These are phyloP conservation scores for Selenia dentaria DNA, from an alignment of 2,888 invertebrate species.

Conservation along the genomic window DNA sequence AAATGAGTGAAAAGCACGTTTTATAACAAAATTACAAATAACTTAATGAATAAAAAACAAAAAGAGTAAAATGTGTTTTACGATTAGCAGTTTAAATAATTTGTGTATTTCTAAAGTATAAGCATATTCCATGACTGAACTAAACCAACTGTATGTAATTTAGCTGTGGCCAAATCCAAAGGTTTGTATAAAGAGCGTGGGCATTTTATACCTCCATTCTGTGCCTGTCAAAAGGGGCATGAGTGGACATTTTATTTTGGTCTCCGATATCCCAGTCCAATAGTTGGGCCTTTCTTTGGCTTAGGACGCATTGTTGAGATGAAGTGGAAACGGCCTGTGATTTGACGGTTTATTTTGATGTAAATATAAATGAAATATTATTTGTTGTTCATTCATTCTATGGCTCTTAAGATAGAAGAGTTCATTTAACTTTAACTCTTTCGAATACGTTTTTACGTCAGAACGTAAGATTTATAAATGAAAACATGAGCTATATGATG, in stretches of 20 bases:
- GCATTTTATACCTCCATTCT: slow-evolving; percentile 20
- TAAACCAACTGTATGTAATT: not conserved
- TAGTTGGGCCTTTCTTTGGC: slow-evolving; percentile 19
- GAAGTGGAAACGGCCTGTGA: slow-evolving; percentile 14
- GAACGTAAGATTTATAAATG: too few relatives aligned
- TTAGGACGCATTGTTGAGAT: slow-evolving; percentile 12
- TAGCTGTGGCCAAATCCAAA: slow-evolving; percentile 8
- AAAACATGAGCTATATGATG: too few relatives aligned
- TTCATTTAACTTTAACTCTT: too few relatives aligned
- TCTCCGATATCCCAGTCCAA: slow-evolving; percentile 18
- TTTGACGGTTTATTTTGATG: slow-evolving; percentile 12
- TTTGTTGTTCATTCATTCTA: not conserved
- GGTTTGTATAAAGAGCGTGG: slow-evolving; percentile 12
- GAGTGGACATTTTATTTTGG: slow-evolving; percentile 30
- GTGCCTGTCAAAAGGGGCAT: slow-evolving; percentile 28
- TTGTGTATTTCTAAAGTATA: too few relatives aligned
- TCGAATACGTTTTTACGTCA: too few relatives aligned
- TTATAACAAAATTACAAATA: too few relatives aligned
- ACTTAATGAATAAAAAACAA: too few relatives aligned
- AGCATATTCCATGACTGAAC: too few relatives aligned
- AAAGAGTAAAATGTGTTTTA: too few relatives aligned
- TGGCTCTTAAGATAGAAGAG: too few relatives aligned
- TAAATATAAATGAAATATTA: not conserved
- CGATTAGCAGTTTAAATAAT: too few relatives aligned
- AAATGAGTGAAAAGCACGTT: too few relatives aligned